Evolutionary conservation across 2,113 vertebrate species (phyloP), one percentile per base, ranked within the genome.

Genomic region (Chelonoidis abingdonii): DNA sequence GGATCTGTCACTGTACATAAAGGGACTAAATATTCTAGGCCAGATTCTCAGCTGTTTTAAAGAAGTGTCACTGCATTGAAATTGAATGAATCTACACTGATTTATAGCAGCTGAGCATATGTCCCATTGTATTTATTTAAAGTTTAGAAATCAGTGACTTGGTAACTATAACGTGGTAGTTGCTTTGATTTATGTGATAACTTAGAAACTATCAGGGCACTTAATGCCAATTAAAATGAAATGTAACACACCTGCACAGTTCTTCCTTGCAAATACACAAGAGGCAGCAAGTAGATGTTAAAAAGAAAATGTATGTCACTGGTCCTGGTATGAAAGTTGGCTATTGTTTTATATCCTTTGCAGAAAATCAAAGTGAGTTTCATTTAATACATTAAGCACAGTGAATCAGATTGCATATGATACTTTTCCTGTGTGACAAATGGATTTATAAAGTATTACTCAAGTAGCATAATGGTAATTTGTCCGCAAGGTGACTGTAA

Each of bases 391-490:
- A 69, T 97, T 97, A 92, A 93, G n/a, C 35, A 1, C 79, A 62
- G 83, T 92, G 96, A 96, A 97, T 97, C 97, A 96, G 92, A 97
- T 97, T 95, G 85, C 90, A 83, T 80, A 94, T 93, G 96, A 97
- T 95, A 96, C 52, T 54, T 97, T 90, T 96, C 83, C 75, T 47
- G 65, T n/a, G 87, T 98, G 98, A 98, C 97, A 97, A 97, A 98
- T 98, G 94, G 88, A 84, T 97, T 98, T 98, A 86, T 96, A 86
- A 97, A 97, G 92, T 95, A 92, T 97, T 92, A 95, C 87, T 96
- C 95, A 80, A 89, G 90, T 47, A 92, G 86, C 79, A 65, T 96
- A 93, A 94, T 94, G 94, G 88, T 94, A 96, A 98, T 98, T 96
- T 97, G 89, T 97, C 97, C 97, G 95, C 95, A 94, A 17, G 4